phyloP scores from a whole-genome alignment of 2,113 vertebrate genomes.

The Bucco capensis region DNA sequence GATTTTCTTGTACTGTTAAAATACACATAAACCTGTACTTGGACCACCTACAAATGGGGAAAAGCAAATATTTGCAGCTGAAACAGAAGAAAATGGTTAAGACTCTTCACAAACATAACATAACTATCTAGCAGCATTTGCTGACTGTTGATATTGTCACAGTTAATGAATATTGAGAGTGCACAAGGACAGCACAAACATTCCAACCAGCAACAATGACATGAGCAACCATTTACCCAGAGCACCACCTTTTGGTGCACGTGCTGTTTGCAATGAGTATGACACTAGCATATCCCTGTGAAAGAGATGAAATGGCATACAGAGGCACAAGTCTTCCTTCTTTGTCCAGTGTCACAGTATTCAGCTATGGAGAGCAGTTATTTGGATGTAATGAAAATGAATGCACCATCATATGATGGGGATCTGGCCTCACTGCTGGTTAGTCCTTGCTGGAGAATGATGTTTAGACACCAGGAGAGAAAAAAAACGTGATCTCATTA shows the following conservation, averaged over 20 bases:
- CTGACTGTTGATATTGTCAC: not conserved
- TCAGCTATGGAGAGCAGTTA: not conserved
- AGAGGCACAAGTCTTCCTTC: not conserved
- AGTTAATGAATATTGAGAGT: not conserved
- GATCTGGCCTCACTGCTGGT: not conserved
- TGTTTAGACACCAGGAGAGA: not conserved
- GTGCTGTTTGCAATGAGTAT: not conserved
- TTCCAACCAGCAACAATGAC: not conserved
- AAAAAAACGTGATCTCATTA: not conserved
- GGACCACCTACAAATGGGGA: not conserved
- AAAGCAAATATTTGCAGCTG: not conserved
- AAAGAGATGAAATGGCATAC: not conserved
- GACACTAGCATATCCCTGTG: fast-evolving
- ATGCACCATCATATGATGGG: not conserved
- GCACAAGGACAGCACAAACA: not conserved
- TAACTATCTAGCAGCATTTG: fast-evolving
- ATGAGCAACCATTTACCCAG: not conserved
- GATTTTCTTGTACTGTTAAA: not conserved
- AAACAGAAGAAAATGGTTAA: not conserved
- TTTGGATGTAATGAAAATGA: not conserved
- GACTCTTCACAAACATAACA: not conserved
- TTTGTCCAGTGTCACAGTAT: not conserved
- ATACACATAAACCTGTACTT: not conserved
- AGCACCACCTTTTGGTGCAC: not conserved
- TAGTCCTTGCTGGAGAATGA: not conserved